Evolutionary conservation across 2,888 invertebrate species (phyloP).

Genomic region (Venusia cambrica): DNA sequence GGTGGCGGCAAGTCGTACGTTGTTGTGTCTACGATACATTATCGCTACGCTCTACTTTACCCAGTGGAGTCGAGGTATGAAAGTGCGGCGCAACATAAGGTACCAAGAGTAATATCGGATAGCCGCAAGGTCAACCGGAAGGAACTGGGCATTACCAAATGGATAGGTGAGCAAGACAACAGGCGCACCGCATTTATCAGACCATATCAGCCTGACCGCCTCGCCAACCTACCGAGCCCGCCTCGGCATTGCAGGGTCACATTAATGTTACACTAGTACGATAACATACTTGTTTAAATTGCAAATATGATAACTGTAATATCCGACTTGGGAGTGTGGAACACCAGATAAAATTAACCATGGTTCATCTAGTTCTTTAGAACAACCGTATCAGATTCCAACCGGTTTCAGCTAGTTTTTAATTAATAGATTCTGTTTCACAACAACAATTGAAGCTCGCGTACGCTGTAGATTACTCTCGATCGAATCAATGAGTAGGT

Average conservation of each 20-base stretch:
- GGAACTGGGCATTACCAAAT: constrained; percentile 65
- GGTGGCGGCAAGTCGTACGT: constrained; percentile 5
- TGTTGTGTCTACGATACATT: too few relatives aligned
- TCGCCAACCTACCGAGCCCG: constrained; percentile 30
- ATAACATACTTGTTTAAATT: constrained; percentile 39
- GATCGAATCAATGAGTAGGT: constrained; percentile 41
- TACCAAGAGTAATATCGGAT: constrained; percentile 47
- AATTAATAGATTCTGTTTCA: constrained; percentile 59
- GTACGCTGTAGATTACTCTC: constrained; percentile 52
- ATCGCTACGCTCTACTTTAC: constrained; percentile 4
- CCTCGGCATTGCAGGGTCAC: constrained; percentile 31
- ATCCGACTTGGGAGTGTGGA: too few relatives aligned
- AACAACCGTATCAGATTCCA: constrained; percentile 39
- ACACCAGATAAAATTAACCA: too few relatives aligned
- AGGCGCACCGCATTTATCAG: constrained; percentile 56
- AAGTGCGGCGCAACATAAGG: constrained; percentile 32
- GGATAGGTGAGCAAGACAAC: constrained; percentile 57
- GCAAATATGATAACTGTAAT: constrained; percentile 61
- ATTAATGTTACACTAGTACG: constrained; percentile 46
- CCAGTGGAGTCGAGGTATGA: constrained; percentile 9
- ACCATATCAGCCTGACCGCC: constrained; percentile 49
- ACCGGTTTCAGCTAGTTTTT: constrained; percentile 59
- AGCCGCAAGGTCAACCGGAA: constrained; percentile 71
- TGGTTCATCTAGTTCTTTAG: constrained; percentile 12
- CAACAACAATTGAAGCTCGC: constrained; percentile 60